Evolutionary conservation across 2,888 invertebrate genomes (phyloP).

Genomic region (Oligia strigilis): DNA sequence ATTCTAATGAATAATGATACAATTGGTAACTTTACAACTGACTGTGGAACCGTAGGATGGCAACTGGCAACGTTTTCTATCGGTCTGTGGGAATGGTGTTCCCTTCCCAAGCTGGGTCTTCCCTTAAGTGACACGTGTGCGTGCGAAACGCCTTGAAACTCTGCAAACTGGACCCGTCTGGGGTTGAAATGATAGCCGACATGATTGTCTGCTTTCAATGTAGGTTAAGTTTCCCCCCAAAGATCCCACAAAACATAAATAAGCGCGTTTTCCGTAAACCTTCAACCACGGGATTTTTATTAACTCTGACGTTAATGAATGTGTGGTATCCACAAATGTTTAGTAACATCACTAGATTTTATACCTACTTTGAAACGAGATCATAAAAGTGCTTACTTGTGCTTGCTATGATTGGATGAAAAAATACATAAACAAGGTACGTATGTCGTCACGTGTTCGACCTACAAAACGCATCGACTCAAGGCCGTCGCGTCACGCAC

Average conservation of each 20-base stretch:
- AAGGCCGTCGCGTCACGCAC: slow-evolving; percentile 44
- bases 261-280: not conserved
- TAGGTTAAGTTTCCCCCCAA: not conserved
- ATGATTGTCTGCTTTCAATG: not conserved
- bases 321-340: no score
- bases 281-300: not conserved
- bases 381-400: slow-evolving; percentile 12
- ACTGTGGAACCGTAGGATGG: no score
- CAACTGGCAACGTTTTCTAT: slow-evolving; percentile 2
- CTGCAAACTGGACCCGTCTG: not conserved
- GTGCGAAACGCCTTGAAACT: not conserved
- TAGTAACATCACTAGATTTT: not conserved
- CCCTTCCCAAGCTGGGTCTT: not conserved
- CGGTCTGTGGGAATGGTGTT: not conserved
- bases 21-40: not conserved
- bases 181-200: not conserved
- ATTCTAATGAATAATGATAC: not conserved
- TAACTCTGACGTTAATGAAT: no score
- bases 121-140: no score
- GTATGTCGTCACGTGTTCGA: slow-evolving; percentile 44
- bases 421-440: not conserved
- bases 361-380: not conserved
- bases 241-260: not conserved
- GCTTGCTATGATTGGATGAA: slow-evolving; percentile 14
- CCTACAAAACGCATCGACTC: slow-evolving; percentile 46